phyloP scores from a whole-genome alignment of 2,113 vertebrate genomes.

The pig (Sus scrofa) region T2T-Sscrofa CM000829.6:61598001-61598500 shows the following conservation, averaged over 20 bases:
- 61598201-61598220: slow-evolving; percentile 48
- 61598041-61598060: no score
- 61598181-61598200: slow-evolving; percentile 12
- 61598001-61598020: no score
- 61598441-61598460: not conserved
- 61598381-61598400: slow-evolving; percentile 11
- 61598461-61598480: slow-evolving; percentile 53
- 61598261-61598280: slow-evolving; percentile 47
- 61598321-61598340: slow-evolving; percentile 38
- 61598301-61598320: not conserved
- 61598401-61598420: not conserved
- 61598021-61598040: no score
- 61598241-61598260: slow-evolving; percentile 30
- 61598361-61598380: slow-evolving; percentile 31
- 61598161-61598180: slow-evolving; percentile 47
- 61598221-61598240: slow-evolving; percentile 6
- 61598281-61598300: not conserved
- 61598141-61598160: not conserved
- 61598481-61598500: not conserved
- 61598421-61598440: not conserved
- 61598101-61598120: not conserved
- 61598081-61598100: no score
- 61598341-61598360: slow-evolving; percentile 37
- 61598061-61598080: no score
- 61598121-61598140: not conserved